Percentiles rank a stretch among this genome's conserved stretches.
phyloP scores from a whole-genome alignment of 1,140 invertebrate genomes.

The Bombus haemorrhoidalis region DNA sequence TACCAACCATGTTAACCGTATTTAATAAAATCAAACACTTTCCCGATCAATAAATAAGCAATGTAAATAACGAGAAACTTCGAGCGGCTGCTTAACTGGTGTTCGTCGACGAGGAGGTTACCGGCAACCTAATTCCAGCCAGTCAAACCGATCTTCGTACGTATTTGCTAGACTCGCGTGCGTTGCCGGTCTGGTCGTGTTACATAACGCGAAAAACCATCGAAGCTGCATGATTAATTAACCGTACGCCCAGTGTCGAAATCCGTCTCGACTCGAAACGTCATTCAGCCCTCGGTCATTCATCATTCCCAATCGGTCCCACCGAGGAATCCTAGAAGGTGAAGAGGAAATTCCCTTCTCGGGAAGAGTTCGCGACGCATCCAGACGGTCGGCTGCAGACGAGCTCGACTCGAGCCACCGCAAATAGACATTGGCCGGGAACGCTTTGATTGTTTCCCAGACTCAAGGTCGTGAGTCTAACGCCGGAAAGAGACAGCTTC shows the following conservation, averaged over 20 bases:
- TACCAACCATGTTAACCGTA: too few species aligned
- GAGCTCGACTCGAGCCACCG: slow-evolving; percentile 33
- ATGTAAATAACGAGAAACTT: too few species aligned
- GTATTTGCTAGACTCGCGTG: background rate
- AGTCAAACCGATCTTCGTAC: background rate
- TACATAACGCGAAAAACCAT: slow-evolving; percentile 35
- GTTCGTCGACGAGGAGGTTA: too few species aligned
- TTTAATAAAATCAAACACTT: background rate
- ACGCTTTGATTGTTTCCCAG: slow-evolving; percentile 40
- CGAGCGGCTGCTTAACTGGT: background rate
- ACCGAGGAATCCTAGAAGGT: slow-evolving; percentile 21
- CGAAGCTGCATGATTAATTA: slow-evolving; percentile 45
- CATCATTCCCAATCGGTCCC: slow-evolving; percentile 26
- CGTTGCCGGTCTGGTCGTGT: background rate
- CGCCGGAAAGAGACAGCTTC: too few species aligned
- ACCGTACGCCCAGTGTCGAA: slow-evolving; percentile 3
- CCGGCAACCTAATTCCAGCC: slow-evolving; percentile 6
- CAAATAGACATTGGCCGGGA: slow-evolving; percentile 32
- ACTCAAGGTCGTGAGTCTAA: slow-evolving; percentile 43
- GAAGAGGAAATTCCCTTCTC: background rate
- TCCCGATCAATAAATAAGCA: background rate
- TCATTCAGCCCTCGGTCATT: slow-evolving; percentile 33
- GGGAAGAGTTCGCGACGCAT: slow-evolving; percentile 15
- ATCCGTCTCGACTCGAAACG: background rate
- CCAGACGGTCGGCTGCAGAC: background rate